phyloP scores from a whole-genome alignment of 2,888 invertebrate genomes.

The Apocheima hispidaria region DNA sequence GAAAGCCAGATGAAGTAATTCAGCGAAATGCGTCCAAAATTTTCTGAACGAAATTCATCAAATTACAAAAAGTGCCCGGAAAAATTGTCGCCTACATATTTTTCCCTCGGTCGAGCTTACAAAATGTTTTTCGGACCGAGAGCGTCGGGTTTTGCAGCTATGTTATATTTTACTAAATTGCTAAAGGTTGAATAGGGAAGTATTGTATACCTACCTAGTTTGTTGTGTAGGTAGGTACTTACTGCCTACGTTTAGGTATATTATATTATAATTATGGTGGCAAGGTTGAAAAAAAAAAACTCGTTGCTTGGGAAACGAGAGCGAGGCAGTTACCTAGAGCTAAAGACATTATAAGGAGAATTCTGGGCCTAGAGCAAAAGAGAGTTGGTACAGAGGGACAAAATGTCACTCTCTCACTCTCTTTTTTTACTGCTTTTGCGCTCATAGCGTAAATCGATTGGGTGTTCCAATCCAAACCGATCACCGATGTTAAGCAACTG shows the following conservation, averaged over 20 bases:
- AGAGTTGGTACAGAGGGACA: too few species aligned
- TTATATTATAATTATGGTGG: not conserved
- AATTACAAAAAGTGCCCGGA: conserved; percentile 53
- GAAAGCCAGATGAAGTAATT: conserved; percentile 31
- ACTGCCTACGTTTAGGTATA: not conserved
- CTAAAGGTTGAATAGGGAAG: not conserved
- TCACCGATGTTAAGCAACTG: too few species aligned
- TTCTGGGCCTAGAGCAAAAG: too few species aligned
- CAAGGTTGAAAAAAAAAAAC: not conserved
- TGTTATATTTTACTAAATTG: conserved; percentile 13
- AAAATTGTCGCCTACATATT: conserved; percentile 43
- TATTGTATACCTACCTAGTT: not conserved
- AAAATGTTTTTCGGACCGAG: conserved; percentile 30
- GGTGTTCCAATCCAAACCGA: too few species aligned
- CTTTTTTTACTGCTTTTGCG: too few species aligned
- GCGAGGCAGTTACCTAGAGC: too few species aligned
- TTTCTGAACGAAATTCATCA: conserved; percentile 47
- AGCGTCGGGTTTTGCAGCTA: not conserved
- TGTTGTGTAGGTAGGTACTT: not conserved
- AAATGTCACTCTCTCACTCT: too few species aligned
- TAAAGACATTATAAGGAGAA: too few species aligned
- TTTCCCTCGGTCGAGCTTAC: conserved; percentile 41
- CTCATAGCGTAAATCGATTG: too few species aligned
- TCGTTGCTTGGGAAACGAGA: not conserved
- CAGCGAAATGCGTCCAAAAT: conserved; percentile 34